Base-by-base conservation (phyloP, 2,113 vertebrate genomes). In the Lepisosteus osseus region DNA sequence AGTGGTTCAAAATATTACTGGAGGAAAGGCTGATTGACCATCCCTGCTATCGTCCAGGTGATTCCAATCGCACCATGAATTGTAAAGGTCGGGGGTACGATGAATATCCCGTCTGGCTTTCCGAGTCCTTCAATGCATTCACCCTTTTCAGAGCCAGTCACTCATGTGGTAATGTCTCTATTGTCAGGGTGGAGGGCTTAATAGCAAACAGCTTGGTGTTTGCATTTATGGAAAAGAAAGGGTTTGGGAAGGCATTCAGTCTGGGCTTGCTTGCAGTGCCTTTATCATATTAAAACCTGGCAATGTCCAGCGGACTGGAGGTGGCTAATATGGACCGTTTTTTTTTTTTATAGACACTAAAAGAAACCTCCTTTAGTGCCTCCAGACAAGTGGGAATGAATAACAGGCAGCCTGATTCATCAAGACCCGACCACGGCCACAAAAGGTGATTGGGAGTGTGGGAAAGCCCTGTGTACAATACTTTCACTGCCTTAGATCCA, bases 131-230 rank as follows among this genome's bases (percentile, higher is more conserved):
- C 42, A 45, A 66, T 55, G 65, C 51, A 67, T 77, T 76, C 56
- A 68, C 68, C 71, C 74, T 75, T 87, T 90, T 87, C 78, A 88
- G 72, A 89, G 76, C 72, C 87, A 81, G 85, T 91, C 88, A 89
- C 86, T 90, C 87, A 84, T 90, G 89, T 88, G 89, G 80, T 90
- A 91, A 92, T 89, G 86, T 89, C 86, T 86, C 85, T 80, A 87
- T 92, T 90, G 89, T 90, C 41, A 12, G 85, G 76, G 65, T 75
- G 68, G 61, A 81, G 71, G 79, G 72, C 86, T 87, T 86, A 85
- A 87, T 87, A 83, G 88, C 79, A 84, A 87, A 86, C 88, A 89
- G 87, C 86, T 87, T 85, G 85, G 80, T 82, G 79, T 82, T 87
- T 76, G 80, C 86, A 84, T 89, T 88, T 83, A 84, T 77, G 79